Conservation (phyloP, 2,797 vertebrate genomes). For the Denticeps clupeoides region DNA sequence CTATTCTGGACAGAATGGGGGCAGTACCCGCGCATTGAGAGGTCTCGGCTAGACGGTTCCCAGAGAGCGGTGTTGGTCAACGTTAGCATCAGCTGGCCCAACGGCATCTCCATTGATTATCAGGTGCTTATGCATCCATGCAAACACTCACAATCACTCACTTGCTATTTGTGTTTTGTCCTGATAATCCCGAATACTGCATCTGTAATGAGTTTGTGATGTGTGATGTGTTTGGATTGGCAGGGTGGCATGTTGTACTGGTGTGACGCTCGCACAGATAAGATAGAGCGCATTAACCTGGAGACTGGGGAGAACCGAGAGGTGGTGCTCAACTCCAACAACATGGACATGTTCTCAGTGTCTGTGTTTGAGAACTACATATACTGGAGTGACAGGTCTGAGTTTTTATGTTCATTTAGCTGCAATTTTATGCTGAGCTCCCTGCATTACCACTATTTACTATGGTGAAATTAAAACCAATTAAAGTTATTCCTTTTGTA, state of each 20-base stretch:
- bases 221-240: not conserved
- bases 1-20: slow-evolving; percentile 85
- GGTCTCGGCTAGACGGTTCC: slow-evolving; percentile 65
- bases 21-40: slow-evolving; percentile 74
- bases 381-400: slow-evolving; percentile 83
- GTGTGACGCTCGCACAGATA: slow-evolving; percentile 81
- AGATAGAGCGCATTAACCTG: slow-evolving; percentile 79
- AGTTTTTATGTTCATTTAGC: slow-evolving; percentile 2
- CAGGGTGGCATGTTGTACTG: slow-evolving; percentile 76
- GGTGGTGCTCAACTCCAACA: slow-evolving; percentile 74
- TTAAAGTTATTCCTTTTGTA: no score
- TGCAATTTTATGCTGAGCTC: not conserved
- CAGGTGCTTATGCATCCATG: slow-evolving; percentile 46
- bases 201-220: not conserved
- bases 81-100: slow-evolving; percentile 78
- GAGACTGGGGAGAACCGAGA: slow-evolving; percentile 71
- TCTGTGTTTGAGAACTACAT: slow-evolving; percentile 80
- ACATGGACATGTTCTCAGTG: slow-evolving; percentile 82
- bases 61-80: slow-evolving; percentile 72
- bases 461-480: no score
- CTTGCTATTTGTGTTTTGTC: no score
- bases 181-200: no score
- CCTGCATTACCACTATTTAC: not conserved
- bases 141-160: not conserved
- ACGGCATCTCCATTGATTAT: slow-evolving; percentile 75